phyloP scores from a whole-genome alignment of 1,140 invertebrate species.

The Pantala flavescens region DNA sequence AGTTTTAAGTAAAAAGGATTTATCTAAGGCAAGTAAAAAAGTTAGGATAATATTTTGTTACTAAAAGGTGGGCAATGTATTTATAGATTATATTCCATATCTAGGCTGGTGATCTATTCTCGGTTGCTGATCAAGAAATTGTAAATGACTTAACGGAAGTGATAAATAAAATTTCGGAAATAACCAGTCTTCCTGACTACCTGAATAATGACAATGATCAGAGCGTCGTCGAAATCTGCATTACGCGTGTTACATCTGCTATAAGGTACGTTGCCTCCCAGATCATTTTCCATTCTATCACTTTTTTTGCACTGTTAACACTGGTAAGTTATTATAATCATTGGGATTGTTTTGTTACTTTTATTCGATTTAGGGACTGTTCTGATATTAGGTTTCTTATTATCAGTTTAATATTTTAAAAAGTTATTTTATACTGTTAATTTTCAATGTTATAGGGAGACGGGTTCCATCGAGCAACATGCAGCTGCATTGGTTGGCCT shows the following conservation, averaged over 20 bases:
- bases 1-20: constrained; percentile 73
- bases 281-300: neutral
- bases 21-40: constrained; percentile 49
- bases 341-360: neutral
- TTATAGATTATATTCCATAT: too few relatives aligned
- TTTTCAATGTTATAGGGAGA: constrained; percentile 51
- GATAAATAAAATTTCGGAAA: constrained; percentile 63
- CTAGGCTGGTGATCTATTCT: constrained; percentile 79
- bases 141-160: constrained; percentile 76
- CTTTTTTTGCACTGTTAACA: neutral
- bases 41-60: neutral
- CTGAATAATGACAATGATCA: constrained; percentile 80
- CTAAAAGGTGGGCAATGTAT: too few relatives aligned
- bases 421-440: too few relatives aligned
- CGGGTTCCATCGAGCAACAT: constrained; percentile 74
- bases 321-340: constrained; percentile 12
- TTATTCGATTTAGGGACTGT: neutral
- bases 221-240: constrained; percentile 86
- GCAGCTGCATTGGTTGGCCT: constrained; percentile 68
- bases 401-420: too few relatives aligned
- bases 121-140: constrained; percentile 72
- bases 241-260: constrained; percentile 76
- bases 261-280: constrained; percentile 45
- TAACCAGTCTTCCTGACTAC: constrained; percentile 69
- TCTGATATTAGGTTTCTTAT: too few relatives aligned